Evolutionary conservation across 2,113 vertebrate species (phyloP), one percentile per base, ranked within the genome.

Genomic region (Cathartes aura): DNA sequence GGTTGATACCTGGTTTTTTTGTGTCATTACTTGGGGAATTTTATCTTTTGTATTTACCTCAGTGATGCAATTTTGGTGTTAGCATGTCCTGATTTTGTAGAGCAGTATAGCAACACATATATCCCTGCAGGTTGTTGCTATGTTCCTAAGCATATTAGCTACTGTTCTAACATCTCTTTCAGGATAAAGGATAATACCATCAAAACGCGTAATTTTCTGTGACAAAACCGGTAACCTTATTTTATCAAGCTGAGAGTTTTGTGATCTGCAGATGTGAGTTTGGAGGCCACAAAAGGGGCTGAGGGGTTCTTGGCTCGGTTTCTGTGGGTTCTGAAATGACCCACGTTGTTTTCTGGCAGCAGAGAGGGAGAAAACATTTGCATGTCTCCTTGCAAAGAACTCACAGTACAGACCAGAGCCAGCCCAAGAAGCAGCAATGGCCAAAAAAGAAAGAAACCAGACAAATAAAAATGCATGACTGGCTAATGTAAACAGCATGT

Each of bases 381-480:
- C 50, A n/a, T 14, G 50, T 60, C 58, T 68, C 52, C 42, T 66
- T 60, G 38, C 55, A 60, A 89, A 85, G 22, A 82, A 67, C 68
- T 95, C 9, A 0, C 48, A 72, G 79, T 52, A 70, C 60, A 81
- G 67, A 68, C 4, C 15, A 36, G 55, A 72, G 50, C 30, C 40
- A 94, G 76, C 26, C 29, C 58, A 24, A 87, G 48, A 75, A 88
- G 59, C 21, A 86, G 83, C 22, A 58, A 55, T 70, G 38, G 85
- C 88, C 82, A 92, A 87, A 90, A 75, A 56, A 80, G 53, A 79
- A 89, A 87, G 42, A 81, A 94, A 76, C 21, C 68, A 96, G 72
- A 93, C 78, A 94, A 82, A 79, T 20, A 79, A 92, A 95, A 93
- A 80, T 78, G 63, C 20, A 47, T 32, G n/a, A 36, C 47, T 59